Evolutionary conservation across 2,113 vertebrate genomes (phyloP).

Genomic region (Engraulis encrasicolus): DNA sequence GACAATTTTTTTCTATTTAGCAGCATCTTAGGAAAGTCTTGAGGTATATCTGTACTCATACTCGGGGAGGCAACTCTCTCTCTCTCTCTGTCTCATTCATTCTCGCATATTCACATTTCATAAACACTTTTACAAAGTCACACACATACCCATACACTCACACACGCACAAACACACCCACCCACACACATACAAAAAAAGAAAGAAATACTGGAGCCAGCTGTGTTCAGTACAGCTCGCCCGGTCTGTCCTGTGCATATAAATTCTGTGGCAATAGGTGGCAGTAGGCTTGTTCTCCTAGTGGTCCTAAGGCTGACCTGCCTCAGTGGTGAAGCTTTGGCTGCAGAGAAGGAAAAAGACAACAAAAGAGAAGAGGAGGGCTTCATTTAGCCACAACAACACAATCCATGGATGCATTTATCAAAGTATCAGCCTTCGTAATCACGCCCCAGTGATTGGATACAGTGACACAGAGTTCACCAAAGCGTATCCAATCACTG

Average conservation of each 20-base stretch:
- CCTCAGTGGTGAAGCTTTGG: slow-evolving; percentile 57
- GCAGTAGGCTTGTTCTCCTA: slow-evolving; percentile 48
- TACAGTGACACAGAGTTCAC: no score
- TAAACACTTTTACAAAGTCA: no score
- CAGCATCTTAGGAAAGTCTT: slow-evolving; percentile 56
- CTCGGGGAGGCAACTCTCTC: slow-evolving; percentile 44
- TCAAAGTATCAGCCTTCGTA: no score
- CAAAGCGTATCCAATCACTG: no score
- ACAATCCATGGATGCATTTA: no score
- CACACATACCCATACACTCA: slow-evolving; percentile 42
- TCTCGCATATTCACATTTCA: slow-evolving; percentile 27
- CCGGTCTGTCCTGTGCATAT: slow-evolving; percentile 37
- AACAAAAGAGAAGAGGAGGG: slow-evolving; percentile 3
- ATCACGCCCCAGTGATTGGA: no score
- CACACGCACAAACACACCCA: slow-evolving; percentile 42
- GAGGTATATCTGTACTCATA: slow-evolving; percentile 64
- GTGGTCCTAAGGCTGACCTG: slow-evolving; percentile 55
- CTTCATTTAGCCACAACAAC: neutral
- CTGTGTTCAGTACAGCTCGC: slow-evolving; percentile 23
- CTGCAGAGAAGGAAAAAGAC: no score
- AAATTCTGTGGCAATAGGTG: slow-evolving; percentile 47
- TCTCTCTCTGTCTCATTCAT: no score
- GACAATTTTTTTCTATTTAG: slow-evolving; percentile 50
- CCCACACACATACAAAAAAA: slow-evolving; percentile 27
- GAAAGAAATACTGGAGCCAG: slow-evolving; percentile 24